phyloP scores from a whole-genome alignment of 1,140 invertebrate genomes.

The Asobara japonica region DNA sequence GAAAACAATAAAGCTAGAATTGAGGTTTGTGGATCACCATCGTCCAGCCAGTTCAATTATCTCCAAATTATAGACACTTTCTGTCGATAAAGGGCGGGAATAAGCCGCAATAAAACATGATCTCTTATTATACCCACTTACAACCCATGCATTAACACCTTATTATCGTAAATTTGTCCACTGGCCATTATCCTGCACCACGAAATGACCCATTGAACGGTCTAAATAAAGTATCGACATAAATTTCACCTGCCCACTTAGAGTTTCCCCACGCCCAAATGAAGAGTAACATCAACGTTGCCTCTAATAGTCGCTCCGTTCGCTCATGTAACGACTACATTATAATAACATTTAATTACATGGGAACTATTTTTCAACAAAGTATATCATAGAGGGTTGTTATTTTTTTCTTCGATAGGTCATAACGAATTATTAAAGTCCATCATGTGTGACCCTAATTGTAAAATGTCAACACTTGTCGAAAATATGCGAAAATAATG shows the following conservation, averaged over 20 bases:
- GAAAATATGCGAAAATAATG: no score
- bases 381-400: no score
- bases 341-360: no score
- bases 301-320: not conserved
- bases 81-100: not conserved
- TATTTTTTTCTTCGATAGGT: no score
- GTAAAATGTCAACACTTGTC: no score
- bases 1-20: not conserved
- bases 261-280: not conserved
- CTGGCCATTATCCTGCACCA: slow-evolving; percentile 1
- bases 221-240: not conserved
- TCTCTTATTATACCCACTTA: not conserved
- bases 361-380: no score
- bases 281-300: not conserved
- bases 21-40: not conserved
- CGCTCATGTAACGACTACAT: not conserved
- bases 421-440: no score
- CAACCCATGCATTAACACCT: not conserved
- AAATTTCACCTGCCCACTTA: not conserved
- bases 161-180: not conserved
- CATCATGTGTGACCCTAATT: no score
- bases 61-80: not conserved
- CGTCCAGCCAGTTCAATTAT: not conserved
- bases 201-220: not conserved
- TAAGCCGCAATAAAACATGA: not conserved